Base-by-base conservation (phyloP, 2,113 vertebrate species). In the Sialia sialis region DNA sequence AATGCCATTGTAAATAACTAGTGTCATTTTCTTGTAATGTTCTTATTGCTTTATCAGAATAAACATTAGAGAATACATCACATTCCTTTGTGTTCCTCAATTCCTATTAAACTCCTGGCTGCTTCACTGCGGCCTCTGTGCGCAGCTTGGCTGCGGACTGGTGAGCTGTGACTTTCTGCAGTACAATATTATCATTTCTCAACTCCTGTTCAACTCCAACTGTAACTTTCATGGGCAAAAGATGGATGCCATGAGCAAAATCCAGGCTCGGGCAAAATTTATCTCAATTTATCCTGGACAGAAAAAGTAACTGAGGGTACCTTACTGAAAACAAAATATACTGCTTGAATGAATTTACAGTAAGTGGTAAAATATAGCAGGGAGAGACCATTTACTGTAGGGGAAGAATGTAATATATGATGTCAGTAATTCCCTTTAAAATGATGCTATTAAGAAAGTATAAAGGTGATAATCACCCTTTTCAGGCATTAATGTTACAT, bases 201-300 rank as follows among this genome's bases (percentile, higher is more conserved):
- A 92, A 79, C 89, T 76, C 91, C 62, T 63, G 62, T 36, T 92
- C 77, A 78, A 44, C 89, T 89, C 43, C 75, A 92, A 49, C 70
- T 91, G 84, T 55, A 93, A 74, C 92, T 89, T 87, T 92, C 92
- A 82, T 17, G 89, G 68, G 62, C 60, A 86, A 92, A 96, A 96
- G 92, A 96, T 63, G 74, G 74, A 93, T 97, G 73, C 88, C 73
- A 90, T 5, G 25, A 92, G 70, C 66, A 89, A 78, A 92, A 93
- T 22, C 9, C n/a, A 87, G 89, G 63, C 63, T 66, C 34, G 46
- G 67, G 70, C 43, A 77, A 85, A 92, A 96, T 96, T 93, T 74
- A 83, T 96, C 94, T 97, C 95, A 87, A 94, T 96, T 96, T 96
- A 74, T 85, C 84, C 87, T 39, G 67, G 62, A 73, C 55, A 85